Percentiles rank a stretch among this genome's conserved stretches.
phyloP scores from a whole-genome alignment of 2,888 invertebrate genomes.

The Apeira syringaria region DNA sequence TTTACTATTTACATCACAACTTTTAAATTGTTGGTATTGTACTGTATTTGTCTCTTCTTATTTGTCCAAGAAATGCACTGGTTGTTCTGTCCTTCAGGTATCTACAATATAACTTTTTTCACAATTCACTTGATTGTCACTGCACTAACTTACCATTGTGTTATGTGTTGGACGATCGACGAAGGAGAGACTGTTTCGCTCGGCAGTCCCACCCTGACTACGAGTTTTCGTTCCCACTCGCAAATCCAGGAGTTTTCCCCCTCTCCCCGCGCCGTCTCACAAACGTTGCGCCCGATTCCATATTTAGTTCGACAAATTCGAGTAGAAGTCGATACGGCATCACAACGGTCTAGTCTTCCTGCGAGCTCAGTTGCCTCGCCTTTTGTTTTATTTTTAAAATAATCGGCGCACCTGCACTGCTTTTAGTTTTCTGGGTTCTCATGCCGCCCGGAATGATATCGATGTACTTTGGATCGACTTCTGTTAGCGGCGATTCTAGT shows the following conservation, averaged over 20 bases:
- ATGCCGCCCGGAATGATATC: slow-evolving; percentile 35
- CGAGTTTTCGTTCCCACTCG: slow-evolving; percentile 58
- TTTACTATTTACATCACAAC: slow-evolving; percentile 9
- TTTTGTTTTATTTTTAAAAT: slow-evolving; percentile 59
- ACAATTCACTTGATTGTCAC: slow-evolving; percentile 48
- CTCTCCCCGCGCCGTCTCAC: slow-evolving; percentile 43
- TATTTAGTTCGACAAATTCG: slow-evolving; percentile 77
- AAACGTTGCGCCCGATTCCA: slow-evolving; percentile 58
- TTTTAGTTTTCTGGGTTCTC: slow-evolving; percentile 46
- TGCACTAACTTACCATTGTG: slow-evolving; percentile 70
- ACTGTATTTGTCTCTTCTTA: no score
- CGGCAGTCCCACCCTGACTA: slow-evolving; percentile 82
- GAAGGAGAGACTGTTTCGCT: slow-evolving; percentile 79
- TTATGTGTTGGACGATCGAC: slow-evolving; percentile 70
- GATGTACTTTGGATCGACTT: slow-evolving; percentile 26
- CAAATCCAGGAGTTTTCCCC: slow-evolving; percentile 52
- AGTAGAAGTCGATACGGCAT: slow-evolving; percentile 55
- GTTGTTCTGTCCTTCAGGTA: slow-evolving; percentile 17
- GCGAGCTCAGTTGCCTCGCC: slow-evolving; percentile 48
- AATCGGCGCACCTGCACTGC: slow-evolving; percentile 58
- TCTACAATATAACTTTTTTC: slow-evolving; percentile 38
- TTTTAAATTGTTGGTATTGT: neutral
- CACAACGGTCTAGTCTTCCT: slow-evolving; percentile 59
- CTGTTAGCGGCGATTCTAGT: slow-evolving; percentile 5
- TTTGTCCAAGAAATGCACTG: neutral